Evolutionary conservation across 2,888 invertebrate species (phyloP), one percentile per base, ranked within the genome.

Genomic region (Tetragonisca angustula): DNA sequence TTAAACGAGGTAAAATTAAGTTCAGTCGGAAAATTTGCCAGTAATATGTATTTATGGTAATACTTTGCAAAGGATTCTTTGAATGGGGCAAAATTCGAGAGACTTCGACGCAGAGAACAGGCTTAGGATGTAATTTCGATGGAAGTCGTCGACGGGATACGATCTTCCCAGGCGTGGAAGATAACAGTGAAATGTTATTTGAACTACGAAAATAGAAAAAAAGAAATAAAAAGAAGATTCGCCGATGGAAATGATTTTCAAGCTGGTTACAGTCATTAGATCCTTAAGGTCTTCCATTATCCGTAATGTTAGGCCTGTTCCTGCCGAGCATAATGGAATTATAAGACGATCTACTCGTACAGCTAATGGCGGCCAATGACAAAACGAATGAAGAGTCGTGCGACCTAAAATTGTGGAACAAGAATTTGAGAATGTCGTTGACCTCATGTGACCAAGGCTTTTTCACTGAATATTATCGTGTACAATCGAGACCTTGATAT

Each of bases 321-420:
- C 49, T 65, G 21, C 52, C 21, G 50, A 21, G 32, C n/a, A 50
- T 73, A 68, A 79, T 73, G 73, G 61, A 79, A 67, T 73, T 79
- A 79, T 59, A 52, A 56, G 49, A 69, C 74, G 21, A 43, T 74
- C 36, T 50, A 11, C 68, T 73, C 32, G 50, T 52, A 32, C 64
- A 36, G 62, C 64, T 64, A 52, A 73, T 73, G 64, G 50, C 52
- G 24, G 50, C 52, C 73, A 43, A 36, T 64, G 64, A 62, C 61
- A 61, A 62, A n/a, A 64, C n/a, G 27, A 64, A 65, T 36, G 24
- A 74, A 64, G 15, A 13, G 11, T 27, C 5, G 27, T 52, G 27
- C 4, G 19, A 27, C 4, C 13, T 19, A 52, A 68, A 27, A 68
- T 43, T n/a, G 11, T 19, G 17, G 19, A 61, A 19, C 27, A 9